Evolutionary conservation across 2,888 invertebrate genomes (phyloP), one percentile per base, ranked within the genome.

Genomic region (Acronicta leporina): DNA sequence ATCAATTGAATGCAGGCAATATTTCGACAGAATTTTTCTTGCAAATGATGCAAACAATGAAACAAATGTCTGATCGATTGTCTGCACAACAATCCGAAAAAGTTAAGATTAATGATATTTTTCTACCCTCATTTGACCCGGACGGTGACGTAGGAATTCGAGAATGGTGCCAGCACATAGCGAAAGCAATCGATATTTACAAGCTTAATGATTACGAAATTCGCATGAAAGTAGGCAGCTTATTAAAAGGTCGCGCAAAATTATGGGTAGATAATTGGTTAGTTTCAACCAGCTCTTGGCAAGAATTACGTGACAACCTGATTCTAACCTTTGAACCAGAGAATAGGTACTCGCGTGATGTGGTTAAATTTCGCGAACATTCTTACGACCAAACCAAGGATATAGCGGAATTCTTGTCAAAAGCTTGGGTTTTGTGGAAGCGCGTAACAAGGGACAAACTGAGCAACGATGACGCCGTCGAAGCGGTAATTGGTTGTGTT

Each of bases 221-320:
- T 0, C 59, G 79, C 0, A 81, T 78, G 76, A 83, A 82, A 40
- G 79, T 68, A 0, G 46, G 63, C 9, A 70, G 77, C 41, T 50
- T 81, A 14, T 52, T 83, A 0, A 81, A 79, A 51, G 81, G 82
- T 2, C 69, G 81, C 3, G 81, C 80, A 2, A 73, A 62, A 33
- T 41, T 79, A 38, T 80, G 79, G 80, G 71, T 62, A 10, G 81
- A 82, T 25, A 55, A 77, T 20, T 80, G 79, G 80, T 20, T 80
- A 0, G 77, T 80, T 1, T 61, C 72, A 0, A 81, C 82, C 0
- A 30, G 68, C 0, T 43, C 79, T 0, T 83, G 80, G 77, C 48
- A 69, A 5, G 77, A 81, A 40, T 51, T 72, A 11, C 63, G 63
- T 15, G 42, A 62, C 9, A 55, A 42, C 14, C 45, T 69, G 3